These are phyloP conservation scores for Sarcophaga variegata DNA, from an alignment of 2,888 invertebrate genomes.

Conservation along the genomic window DNA sequence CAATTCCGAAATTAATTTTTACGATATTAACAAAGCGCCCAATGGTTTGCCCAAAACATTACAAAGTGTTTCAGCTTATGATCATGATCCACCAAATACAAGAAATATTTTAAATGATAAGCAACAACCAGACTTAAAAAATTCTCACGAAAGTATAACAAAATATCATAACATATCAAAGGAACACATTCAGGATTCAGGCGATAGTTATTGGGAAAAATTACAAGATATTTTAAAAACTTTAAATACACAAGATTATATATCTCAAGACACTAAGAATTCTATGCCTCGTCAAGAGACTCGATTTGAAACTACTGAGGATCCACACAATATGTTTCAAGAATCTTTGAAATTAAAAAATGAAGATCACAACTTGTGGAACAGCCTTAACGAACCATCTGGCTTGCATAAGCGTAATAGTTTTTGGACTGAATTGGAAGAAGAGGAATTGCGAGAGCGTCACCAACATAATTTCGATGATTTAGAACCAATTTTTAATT, in stretches of 20 bases:
- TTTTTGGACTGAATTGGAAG: conserved; percentile 62
- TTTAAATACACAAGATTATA: conserved; percentile 1
- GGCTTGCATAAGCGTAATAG: conserved; percentile 53
- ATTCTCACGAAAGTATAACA: not conserved
- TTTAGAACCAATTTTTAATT: conserved; percentile 56
- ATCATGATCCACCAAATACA: not conserved
- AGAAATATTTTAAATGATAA: not conserved
- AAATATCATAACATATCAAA: not conserved
- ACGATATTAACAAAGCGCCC: not conserved
- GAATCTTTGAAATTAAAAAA: not conserved
- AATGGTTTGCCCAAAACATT: not conserved
- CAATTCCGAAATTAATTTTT: conserved; percentile 44
- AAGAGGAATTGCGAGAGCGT: conserved; percentile 9
- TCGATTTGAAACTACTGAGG: not conserved
- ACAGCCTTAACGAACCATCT: conserved; percentile 12
- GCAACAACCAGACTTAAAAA: not conserved
- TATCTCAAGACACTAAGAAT: not conserved
- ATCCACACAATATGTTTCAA: not conserved
- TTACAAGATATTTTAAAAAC: not conserved
- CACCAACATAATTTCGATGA: conserved; percentile 22
- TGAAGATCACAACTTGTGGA: conserved; percentile 8
- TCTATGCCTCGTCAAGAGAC: not conserved
- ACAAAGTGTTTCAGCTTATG: too few species aligned
- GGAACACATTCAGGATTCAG: not conserved
- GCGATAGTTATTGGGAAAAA: conserved; percentile 13